Conservation (phyloP, 2,113 vertebrate genomes). For the Brachypteracias leptosomus region DNA sequence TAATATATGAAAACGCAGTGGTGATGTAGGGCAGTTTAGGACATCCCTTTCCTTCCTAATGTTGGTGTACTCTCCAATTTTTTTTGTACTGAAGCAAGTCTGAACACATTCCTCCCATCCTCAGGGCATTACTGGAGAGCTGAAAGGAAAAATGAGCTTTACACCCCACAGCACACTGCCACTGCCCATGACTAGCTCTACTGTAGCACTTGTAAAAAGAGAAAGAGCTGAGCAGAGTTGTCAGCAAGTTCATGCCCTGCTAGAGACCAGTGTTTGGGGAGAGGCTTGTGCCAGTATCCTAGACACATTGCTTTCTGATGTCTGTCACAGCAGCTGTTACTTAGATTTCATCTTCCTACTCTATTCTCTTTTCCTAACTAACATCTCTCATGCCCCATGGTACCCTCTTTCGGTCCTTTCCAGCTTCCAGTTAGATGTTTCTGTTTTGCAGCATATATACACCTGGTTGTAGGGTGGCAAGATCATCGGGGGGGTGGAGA, state of each 20-base stretch:
- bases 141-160: background rate
- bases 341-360: background rate
- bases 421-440: background rate
- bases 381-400: background rate
- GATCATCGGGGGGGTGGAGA: background rate
- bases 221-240: background rate
- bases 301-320: background rate
- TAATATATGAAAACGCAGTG: fast-evolving
- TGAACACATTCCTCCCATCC: background rate
- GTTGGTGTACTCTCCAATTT: fast-evolving
- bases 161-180: background rate
- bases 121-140: background rate
- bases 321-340: background rate
- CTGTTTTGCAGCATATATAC: background rate
- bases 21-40: background rate
- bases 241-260: background rate
- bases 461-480: background rate
- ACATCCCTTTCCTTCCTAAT: background rate
- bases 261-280: fast-evolving
- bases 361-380: background rate
- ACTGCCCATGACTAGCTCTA: background rate
- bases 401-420: background rate
- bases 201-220: background rate
- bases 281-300: background rate
- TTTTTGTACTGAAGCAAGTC: background rate